Evolutionary conservation across 2,888 invertebrate species (phyloP), one percentile per base, ranked within the genome.

Genomic region (Drosophila stalkeri): DNA sequence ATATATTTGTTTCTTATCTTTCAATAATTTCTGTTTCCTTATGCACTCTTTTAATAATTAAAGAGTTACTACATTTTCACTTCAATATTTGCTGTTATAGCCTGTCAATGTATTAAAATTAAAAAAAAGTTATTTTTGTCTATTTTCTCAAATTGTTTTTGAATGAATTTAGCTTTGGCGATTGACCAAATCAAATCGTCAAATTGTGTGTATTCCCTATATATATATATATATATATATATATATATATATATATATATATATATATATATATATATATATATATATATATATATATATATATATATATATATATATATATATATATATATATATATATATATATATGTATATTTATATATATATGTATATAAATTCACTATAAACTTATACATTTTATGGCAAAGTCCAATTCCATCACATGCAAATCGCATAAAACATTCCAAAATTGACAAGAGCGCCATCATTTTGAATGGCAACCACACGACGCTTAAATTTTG

Each of bases 401-500:
- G 60, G 76, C 76, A 49, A 4, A 56, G 39, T 23, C 20, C 49
- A 76, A 80, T 83, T 83, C 69, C 86, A 46, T 54, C 75, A 75
- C 82, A 87, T 82, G 59, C 67, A 63, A 76, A 76, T 67, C 54
- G 44, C 69, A 85, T 73, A 80, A 86, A 85, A 64, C 33, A 62
- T 49, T 63, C 64, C 67, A 78, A 65, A 81, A 61, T 60, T 56
- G 59, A 64, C 63, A 64, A 51, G 27, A 73, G 44, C 54, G 64
- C 69, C 61, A 80, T 70, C 60, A 70, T 61, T 80, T 77, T 69
- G 31, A 60, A 66, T 70, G 74, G 52, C 61, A 49, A 65, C 51
- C 75, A 67, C 79, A 86, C 75, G 64, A 63, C 56, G 31, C 16
- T 1, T 44, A 55, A 44, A 57, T 63, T 82, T 82, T 71, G 52